Base-by-base conservation (phyloP, 2,888 invertebrate genomes). In the Coleophora deauratella region DNA sequence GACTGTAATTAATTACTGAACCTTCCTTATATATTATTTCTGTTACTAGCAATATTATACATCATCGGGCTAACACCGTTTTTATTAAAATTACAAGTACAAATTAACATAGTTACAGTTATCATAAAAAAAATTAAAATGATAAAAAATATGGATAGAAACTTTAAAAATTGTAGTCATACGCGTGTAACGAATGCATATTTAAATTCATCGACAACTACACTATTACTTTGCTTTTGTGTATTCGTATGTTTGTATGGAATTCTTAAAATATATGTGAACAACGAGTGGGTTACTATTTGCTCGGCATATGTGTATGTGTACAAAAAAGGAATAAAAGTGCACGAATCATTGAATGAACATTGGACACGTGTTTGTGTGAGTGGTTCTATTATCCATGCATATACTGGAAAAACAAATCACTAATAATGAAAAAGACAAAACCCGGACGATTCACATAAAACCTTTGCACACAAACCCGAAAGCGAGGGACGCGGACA, bases 401-500 rank as follows among this genome's bases (percentile, higher is more conserved):
- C 67, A 71, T 62, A 67, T 61, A 67, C 54, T 59, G 53, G 52
- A 57, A 65, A n/a, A 59, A 68, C 63, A 51, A 57, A 60, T 58
- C 61, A 62, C 61, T 58, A 55, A 47, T 37, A 46, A 49, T 47
- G 45, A 57, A 54, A 63, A 63, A 62, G 57, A 41, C 53, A 54
- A 57, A 55, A 54, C 59, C 49, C 54, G 59, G 64, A 71, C 65
- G 62, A 53, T 53, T 61, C 62, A 72, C 67, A 54, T 49, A 47
- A 65, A 39, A 35, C 36, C 38, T 42, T 49, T 21, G 6, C 6
- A 40, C 43, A 44, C 44, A 36, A 51, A 61, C 52, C 62, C 69
- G 58, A 60, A 69, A 73, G 68, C 72, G 59, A 52, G 52, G 55
- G 50, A 66, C 66, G 57, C 58, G 57, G 52, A 69, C 65, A 63